Evolutionary conservation across 1,140 invertebrate genomes (phyloP).

Genomic region (Neodiprion fabricii): DNA sequence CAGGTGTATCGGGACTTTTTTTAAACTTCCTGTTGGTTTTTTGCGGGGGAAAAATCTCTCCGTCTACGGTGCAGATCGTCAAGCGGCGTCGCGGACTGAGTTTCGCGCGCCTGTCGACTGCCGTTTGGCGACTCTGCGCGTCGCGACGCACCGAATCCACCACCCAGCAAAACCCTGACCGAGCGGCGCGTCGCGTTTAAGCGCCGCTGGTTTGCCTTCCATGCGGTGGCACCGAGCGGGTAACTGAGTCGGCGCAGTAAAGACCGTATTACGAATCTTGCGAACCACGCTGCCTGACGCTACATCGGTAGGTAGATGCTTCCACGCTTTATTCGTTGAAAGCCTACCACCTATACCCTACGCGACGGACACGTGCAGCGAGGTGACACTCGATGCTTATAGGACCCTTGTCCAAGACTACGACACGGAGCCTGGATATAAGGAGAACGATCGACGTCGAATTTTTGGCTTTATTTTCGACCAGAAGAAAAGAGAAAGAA

Average conservation of each 20-base stretch:
- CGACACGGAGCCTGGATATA: too few relatives aligned
- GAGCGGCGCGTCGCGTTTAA: constrained; percentile 35
- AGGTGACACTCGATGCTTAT: background rate
- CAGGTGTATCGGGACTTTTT: constrained; percentile 20
- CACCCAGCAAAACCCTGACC: constrained; percentile 1
- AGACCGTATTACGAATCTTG: background rate
- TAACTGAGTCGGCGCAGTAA: constrained; percentile 60
- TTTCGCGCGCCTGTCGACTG: constrained; percentile 8
- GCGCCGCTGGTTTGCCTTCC: constrained; percentile 57
- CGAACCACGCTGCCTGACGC: constrained; percentile 28
- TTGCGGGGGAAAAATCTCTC: background rate
- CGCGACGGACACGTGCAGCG: constrained; percentile 13
- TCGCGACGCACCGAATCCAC: background rate
- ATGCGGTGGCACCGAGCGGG: constrained; percentile 39
- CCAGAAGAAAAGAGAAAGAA: background rate
- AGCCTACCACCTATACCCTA: constrained; percentile 24
- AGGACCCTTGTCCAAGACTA: background rate
- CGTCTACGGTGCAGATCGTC: background rate
- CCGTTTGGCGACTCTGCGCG: background rate
- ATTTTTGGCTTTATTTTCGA: background rate
- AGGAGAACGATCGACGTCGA: too few relatives aligned
- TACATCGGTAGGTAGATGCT: constrained; percentile 11
- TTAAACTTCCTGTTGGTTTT: background rate
- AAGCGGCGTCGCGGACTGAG: background rate
- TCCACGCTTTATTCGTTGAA: background rate